Percentiles rank a stretch among this genome's conserved stretches.
These are phyloP conservation scores for Collichthys lucidus DNA, from an alignment of 2,113 vertebrate species.

Conservation along the genomic window DNA sequence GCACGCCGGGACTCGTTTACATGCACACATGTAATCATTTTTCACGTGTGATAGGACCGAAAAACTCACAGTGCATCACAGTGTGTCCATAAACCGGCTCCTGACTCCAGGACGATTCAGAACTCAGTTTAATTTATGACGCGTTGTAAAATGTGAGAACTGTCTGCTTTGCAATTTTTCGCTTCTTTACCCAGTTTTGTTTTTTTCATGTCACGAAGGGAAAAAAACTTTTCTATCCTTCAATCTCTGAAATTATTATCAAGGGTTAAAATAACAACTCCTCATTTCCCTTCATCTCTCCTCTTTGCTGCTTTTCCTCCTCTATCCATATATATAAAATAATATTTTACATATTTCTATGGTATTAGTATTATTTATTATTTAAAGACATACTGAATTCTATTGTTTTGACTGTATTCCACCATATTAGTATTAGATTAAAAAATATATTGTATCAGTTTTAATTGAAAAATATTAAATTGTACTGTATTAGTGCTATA, in stretches of 20 bases:
- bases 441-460: too few species aligned
- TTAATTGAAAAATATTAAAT: too few species aligned
- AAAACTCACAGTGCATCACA: not conserved
- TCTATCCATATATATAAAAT: too few species aligned
- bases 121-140: not conserved
- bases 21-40: not conserved
- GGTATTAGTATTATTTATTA: too few species aligned
- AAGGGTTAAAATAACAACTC: not conserved
- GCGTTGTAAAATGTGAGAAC: not conserved
- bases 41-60: not conserved
- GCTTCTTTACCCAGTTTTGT: not conserved
- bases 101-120: constrained; percentile 1
- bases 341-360: too few species aligned
- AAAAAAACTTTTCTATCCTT: not conserved
- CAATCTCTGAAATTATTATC: not conserved
- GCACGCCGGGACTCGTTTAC: not conserved
- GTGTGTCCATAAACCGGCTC: not conserved
- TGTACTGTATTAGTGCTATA: too few species aligned
- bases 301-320: not conserved
- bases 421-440: too few species aligned
- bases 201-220: not conserved
- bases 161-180: not conserved
- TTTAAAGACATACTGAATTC: too few species aligned
- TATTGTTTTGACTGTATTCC: too few species aligned
- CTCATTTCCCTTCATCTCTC: too few species aligned